phyloP scores from a whole-genome alignment of 2,113 vertebrate genomes.

The Gasterosteus aculeatus region DNA sequence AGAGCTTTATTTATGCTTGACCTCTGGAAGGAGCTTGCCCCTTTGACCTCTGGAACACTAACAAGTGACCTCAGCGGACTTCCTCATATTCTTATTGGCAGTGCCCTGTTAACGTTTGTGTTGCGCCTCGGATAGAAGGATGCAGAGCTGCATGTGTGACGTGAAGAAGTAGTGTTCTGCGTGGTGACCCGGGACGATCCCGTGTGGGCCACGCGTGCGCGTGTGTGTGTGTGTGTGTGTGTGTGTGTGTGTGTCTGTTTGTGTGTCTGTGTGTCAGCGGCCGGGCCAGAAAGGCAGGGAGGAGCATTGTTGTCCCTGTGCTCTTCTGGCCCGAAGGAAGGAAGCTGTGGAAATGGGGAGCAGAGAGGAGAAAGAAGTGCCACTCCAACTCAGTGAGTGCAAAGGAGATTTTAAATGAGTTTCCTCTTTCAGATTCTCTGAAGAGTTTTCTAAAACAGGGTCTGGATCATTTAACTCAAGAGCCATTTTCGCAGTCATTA shows the following conservation, averaged over 20 bases:
- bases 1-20: constrained; percentile 45
- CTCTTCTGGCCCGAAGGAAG: constrained; percentile 66
- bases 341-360: constrained; percentile 65
- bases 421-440: constrained; percentile 56
- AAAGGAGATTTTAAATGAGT: constrained; percentile 55
- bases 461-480: constrained; percentile 55
- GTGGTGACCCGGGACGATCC: not conserved
- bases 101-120: constrained; percentile 50
- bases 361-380: constrained; percentile 58
- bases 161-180: constrained; percentile 27
- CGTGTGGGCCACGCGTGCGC: not conserved
- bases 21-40: constrained; percentile 35
- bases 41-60: constrained; percentile 54
- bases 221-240: constrained; percentile 18
- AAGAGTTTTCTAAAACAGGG: constrained; percentile 17
- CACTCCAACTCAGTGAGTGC: constrained; percentile 34
- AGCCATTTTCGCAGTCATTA: constrained; percentile 51
- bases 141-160: constrained; percentile 18
- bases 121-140: constrained; percentile 44
- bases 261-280: constrained; percentile 21
- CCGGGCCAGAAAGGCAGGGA: constrained; percentile 23
- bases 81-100: constrained; percentile 69
- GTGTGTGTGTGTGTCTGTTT: constrained; percentile 1
- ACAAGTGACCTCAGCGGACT: constrained; percentile 67
- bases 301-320: constrained; percentile 58